Conservation (phyloP, 2,113 vertebrate species). For the Nerophis ophidion region DNA sequence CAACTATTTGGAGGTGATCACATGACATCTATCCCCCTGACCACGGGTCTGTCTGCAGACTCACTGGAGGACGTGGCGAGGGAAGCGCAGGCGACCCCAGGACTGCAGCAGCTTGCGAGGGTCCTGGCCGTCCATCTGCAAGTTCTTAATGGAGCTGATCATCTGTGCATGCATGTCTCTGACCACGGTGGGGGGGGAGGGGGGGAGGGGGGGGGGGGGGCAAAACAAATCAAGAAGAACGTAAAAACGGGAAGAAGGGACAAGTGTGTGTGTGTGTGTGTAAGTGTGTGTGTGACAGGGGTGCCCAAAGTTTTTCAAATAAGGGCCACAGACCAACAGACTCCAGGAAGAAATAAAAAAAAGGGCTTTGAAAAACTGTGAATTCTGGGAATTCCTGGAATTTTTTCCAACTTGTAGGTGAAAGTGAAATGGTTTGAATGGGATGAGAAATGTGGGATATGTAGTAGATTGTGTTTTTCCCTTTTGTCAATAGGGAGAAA, state of each 20-base stretch:
- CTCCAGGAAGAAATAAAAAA: no score
- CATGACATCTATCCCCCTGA: background rate
- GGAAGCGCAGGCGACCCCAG: conserved; percentile 83
- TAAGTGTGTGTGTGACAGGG: background rate
- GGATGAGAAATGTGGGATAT: no score
- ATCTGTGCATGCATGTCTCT: conserved; percentile 96
- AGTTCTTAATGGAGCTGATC: conserved; percentile 93
- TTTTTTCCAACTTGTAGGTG: no score
- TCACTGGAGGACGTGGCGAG: conserved; percentile 87
- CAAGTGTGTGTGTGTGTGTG: background rate
- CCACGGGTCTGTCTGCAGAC: conserved; percentile 67
- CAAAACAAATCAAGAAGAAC: conserved; percentile 16
- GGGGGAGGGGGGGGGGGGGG: conserved; percentile 14
- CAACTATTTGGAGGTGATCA: no score
- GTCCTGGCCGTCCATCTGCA: conserved; percentile 90
- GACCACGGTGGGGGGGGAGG: conserved; percentile 43
- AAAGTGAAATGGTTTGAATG: no score
- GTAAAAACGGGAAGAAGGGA: conserved; percentile 17
- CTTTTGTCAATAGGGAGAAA: no score
- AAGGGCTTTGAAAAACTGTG: no score
- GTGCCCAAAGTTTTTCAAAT: no score
- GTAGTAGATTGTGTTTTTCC: no score
- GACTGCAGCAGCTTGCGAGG: conserved; percentile 89
- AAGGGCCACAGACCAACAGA: no score
- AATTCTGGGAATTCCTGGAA: no score